A percentile compares a stretch with the other conserved stretches of the same genome.
phyloP scores from a whole-genome alignment of 2,888 invertebrate species.

The Ectemnius cavifrons region DNA sequence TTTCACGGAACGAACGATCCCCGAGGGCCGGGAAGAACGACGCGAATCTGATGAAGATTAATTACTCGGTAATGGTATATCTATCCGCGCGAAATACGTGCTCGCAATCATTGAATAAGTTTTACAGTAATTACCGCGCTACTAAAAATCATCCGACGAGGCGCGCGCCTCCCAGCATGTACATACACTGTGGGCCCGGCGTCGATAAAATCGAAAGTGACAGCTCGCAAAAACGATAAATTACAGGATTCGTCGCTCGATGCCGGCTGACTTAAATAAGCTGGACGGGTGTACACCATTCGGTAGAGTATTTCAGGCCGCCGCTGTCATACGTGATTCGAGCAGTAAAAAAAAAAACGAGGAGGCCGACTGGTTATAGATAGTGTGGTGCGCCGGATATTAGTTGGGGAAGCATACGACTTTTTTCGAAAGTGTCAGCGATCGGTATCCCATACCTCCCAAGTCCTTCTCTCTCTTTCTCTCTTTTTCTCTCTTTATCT shows the following conservation, averaged over 20 bases:
- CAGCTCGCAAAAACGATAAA: neutral
- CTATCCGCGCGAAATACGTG: constrained; percentile 21
- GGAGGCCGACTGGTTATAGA: too few species aligned
- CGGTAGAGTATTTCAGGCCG: too few species aligned
- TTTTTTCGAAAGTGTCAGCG: neutral
- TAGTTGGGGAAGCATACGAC: neutral
- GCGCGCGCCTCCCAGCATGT: neutral
- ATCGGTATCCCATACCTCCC: neutral
- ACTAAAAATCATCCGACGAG: neutral
- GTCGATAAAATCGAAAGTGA: neutral
- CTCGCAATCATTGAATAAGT: constrained; percentile 38
- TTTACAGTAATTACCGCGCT: constrained; percentile 18
- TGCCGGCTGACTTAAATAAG: neutral
- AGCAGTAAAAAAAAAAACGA: too few species aligned
- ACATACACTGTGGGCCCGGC: neutral
- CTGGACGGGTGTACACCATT: too few species aligned
- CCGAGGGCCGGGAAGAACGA: constrained; percentile 41
- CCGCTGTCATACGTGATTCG: too few species aligned
- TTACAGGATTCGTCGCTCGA: neutral
- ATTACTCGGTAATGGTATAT: constrained; percentile 36
- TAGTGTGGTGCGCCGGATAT: neutral
- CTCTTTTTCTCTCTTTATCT: neutral
- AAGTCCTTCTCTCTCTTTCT: too few species aligned
- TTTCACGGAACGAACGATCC: constrained; percentile 13
- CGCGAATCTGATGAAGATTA: constrained; percentile 52